Evolutionary conservation across 1,140 invertebrate species (phyloP), one percentile per base, ranked within the genome.

Genomic region (Cheumatopsyche charites): DNA sequence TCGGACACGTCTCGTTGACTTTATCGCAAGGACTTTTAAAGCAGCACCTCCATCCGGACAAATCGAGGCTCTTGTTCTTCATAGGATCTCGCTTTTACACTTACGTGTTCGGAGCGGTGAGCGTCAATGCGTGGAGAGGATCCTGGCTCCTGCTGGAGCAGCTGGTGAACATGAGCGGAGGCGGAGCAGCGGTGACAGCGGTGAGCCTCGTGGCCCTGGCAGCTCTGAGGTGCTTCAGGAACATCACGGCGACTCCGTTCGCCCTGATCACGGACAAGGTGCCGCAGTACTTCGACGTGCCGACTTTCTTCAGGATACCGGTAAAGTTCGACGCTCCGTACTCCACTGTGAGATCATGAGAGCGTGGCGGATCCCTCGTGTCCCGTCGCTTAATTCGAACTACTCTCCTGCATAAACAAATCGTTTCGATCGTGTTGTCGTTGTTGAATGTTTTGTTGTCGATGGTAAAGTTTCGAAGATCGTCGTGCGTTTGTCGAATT

Each of bases 111-210:
- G 91, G 89, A 0, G 87, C 93, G 68, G 88, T 89, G 41, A 94
- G 92, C 78, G 92, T 94, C 6, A 94, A 92, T 77, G 90, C 91
- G 23, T 95, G 92, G 92, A 86, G 92, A 0, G 93, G 93, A 0
- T 87, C 90, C 7, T 95, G 92, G 92, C 82, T 88, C 67, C 81
- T 91, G 3, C 84, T 94, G 77, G 92, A 94, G 78, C 81, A 88
- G 71, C 88, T 90, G 77, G 91, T 90, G 5, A 89, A 89, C 11
- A 85, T 86, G 26, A 85, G 86, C 62, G 80, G 87, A 0, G 80
- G 82, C 67, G 87, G 88, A 17, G 83, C 90, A 12, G 82, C 86
- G 36, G 84, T 87, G 1, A 89, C 88, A 0, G 88, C 88, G 0
- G 78, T 85, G 1, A 85, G 90, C 2, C 88, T 91, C 0, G 78